Base-by-base conservation (phyloP, 2,797 vertebrate genomes). In the Crenuchus spilurus region DNA sequence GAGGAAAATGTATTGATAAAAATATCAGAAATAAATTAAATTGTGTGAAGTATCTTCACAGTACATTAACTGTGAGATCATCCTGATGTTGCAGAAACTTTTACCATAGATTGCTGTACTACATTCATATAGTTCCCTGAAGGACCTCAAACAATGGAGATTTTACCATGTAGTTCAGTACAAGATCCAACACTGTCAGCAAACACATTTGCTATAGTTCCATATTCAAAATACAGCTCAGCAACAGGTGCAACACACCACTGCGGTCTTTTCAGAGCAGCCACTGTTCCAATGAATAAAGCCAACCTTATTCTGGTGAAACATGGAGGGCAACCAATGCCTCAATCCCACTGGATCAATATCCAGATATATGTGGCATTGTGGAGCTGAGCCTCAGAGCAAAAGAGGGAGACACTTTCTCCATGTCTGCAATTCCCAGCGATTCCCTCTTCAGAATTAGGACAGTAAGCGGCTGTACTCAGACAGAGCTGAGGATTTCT, bases 381-480 rank as follows among this genome's bases (percentile, higher is more conserved):
- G 7, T 26, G 8, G 22, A 16, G 46, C n/a, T 6, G 11, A 37
- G 37, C 28, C 31, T 41, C 26, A 20, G 35, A 30, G 20, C 24
- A 42, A 6, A 28, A 6, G 16, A 58, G 8, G 16, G 7, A 26
- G 26, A 51, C 4, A 16, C 4, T 10, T 46, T 48, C 28, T 46
- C 10, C 26, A 42, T 13, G 20, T 28, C 35, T 54, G 22, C 35
- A 20, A 31, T 30, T 30, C 26, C 6, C 28, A 55, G 26, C 14
- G 26, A 31, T 31, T 9, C 11, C 41, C 11, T 2, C 33, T n/a
- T 26, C 16, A n/a, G 37, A 42, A 35, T 87, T 88, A 97, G 44
- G 94, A 93, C 70, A 97, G 90, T 79, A 97, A 88, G 6, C 96
- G 94, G 86, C 95, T 96, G 88, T 97, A 97, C 75, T 97, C 96